A percentile compares a stretch with the other conserved stretches of the same genome.
Evolutionary conservation across 2,797 vertebrate genomes (phyloP).

Genomic region (Neosilurus mollespiculum): DNA sequence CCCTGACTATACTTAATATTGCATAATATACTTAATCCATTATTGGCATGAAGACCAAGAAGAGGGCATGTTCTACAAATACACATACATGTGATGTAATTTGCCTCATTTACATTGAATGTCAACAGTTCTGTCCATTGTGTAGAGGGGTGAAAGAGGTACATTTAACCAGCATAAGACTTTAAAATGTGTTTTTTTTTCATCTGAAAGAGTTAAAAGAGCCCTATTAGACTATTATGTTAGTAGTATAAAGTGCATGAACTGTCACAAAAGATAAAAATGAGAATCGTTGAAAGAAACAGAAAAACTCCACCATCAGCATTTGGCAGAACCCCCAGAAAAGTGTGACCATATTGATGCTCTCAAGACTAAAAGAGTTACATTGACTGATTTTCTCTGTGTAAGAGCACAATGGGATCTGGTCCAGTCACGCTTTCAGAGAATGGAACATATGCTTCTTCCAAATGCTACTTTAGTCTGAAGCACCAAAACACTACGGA

Average conservation of each 20-base stretch:
- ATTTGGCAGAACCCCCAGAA: neutral
- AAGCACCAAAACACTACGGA: neutral
- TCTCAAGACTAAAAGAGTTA: neutral
- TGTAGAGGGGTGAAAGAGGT: neutral
- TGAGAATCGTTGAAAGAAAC: neutral
- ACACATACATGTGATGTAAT: neutral
- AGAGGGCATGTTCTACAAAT: neutral
- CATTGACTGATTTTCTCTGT: neutral
- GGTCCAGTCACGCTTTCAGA: neutral
- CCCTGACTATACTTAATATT: too few relatives aligned
- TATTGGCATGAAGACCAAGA: too few relatives aligned
- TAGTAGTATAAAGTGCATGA: neutral
- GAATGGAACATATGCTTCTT: neutral
- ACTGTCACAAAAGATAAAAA: neutral
- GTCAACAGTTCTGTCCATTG: neutral
- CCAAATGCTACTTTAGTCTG: neutral
- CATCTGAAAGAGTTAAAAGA: neutral
- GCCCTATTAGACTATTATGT: neutral
- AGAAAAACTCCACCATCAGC: neutral
- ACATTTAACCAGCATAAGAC: neutral
- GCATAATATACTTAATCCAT: too few relatives aligned
- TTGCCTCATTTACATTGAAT: neutral
- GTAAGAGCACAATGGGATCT: neutral
- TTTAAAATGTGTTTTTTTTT: neutral
- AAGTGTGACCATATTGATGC: neutral